Base-by-base conservation (phyloP, 1,140 invertebrate species). In the Ditylenchus dipsaci region DNA sequence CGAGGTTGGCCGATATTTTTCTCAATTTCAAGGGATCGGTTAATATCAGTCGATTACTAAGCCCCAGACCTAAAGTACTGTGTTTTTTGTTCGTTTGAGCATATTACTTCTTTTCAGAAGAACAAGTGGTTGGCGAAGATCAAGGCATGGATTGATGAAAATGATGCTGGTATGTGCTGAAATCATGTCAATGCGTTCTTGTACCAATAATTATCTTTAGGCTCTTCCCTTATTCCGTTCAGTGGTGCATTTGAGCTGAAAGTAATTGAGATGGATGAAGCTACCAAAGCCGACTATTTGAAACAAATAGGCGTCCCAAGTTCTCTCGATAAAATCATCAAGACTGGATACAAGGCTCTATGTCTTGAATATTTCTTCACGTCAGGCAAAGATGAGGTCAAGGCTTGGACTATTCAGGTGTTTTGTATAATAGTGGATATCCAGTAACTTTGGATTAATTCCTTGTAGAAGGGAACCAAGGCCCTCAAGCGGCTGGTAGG, bases 391-490 rank as follows among this genome's bases (percentile, higher is more conserved):
- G 95, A 99, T 85, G 96, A 99, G 88, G 95, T 98, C 0, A 97
- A 96, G 85, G 94, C 94, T 9, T 99, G 96, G 96, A 98, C 94
- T 1, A 92, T 99, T 84, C 93, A 95, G 88, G 92, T 94, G 85
- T 78, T 71, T 78, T 0, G 59, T 67, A 11, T 65, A 11, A 5
- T 38, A 38, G 33, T n/a, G n/a, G n/a, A n/a, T n/a, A n/a, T n/a
- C n/a, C n/a, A n/a, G n/a, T n/a, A n/a, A n/a, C n/a, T n/a, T n/a
- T n/a, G n/a, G n/a, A 5, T 38, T 38, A 38, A 38, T 38, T 38
- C 72, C 62, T 65, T 72, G 49, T 81, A 96, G 90, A 94, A 93
- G 89, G 91, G 91, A 61, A 92, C 92, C 0, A 97, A 97, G 84
- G 95, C 96, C 96, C 96, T 0, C 92, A 95, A 85, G 96, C 95